A percentile compares a stretch with the other conserved stretches of the same genome.
Evolutionary conservation across 2,113 vertebrate genomes (phyloP).

Genomic region (Passer domesticus): DNA sequence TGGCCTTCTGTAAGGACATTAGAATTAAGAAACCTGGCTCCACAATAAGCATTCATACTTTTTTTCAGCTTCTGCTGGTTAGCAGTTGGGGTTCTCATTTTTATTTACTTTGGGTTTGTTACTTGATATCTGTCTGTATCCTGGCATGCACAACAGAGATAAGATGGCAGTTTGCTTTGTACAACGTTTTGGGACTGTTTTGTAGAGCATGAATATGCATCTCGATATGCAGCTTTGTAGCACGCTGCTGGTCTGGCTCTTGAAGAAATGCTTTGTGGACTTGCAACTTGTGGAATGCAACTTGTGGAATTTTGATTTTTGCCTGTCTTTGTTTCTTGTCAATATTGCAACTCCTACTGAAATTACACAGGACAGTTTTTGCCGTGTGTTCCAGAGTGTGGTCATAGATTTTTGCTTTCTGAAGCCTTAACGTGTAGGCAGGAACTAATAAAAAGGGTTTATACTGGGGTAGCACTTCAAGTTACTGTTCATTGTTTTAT

Average conservation of each 20-base stretch:
- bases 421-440: not conserved
- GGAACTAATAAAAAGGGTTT: not conserved
- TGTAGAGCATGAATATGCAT: not conserved
- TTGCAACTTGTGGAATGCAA: not conserved
- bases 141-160: not conserved
- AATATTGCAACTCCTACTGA: not conserved
- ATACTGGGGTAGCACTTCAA: not conserved
- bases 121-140: not conserved
- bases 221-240: not conserved
- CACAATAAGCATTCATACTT: not conserved
- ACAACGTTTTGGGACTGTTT: not conserved
- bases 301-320: not conserved
- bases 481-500: not conserved
- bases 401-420: not conserved
- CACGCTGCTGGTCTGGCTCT: not conserved
- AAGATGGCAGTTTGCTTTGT: not conserved
- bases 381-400: not conserved
- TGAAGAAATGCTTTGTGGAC: not conserved
- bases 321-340: not conserved
- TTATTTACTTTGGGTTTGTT: not conserved
- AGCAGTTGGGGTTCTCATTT: not conserved
- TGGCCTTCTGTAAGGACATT: not conserved
- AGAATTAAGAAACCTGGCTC: not conserved
- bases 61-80: not conserved
- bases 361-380: not conserved